Conservation (phyloP, 2,888 invertebrate genomes). For the Therioaphis trifolii region DNA sequence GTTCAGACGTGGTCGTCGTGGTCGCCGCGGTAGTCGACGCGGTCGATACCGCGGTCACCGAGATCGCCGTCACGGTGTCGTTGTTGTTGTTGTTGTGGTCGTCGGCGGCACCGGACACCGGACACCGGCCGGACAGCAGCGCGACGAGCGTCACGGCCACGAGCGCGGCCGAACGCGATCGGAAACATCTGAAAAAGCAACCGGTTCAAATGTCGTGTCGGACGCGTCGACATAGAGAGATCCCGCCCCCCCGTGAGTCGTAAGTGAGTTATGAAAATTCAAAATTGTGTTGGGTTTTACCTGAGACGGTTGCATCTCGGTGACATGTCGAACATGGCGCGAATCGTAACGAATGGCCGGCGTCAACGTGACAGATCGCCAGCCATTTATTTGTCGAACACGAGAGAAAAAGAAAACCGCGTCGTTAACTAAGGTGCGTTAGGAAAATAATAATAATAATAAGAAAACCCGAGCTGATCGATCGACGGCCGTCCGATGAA, state of each 20-base stretch:
- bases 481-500: neutral
- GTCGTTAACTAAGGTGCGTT: too few relatives aligned
- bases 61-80: neutral
- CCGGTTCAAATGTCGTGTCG: too few relatives aligned
- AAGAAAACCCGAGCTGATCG: neutral
- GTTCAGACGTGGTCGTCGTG: neutral
- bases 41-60: too few relatives aligned
- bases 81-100: neutral
- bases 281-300: neutral
- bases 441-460: neutral
- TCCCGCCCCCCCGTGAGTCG: too few relatives aligned
- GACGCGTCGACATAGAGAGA: neutral
- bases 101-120: neutral
- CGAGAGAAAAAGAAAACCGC: neutral
- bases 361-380: neutral
- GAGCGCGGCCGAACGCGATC: neutral
- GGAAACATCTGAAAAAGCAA: constrained; percentile 26
- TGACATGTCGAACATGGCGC: constrained; percentile 31
- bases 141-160: neutral
- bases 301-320: constrained; percentile 39
- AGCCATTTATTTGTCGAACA: constrained; percentile 30
- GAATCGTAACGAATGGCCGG: neutral
- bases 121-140: constrained; percentile 12
- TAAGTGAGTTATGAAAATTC: too few relatives aligned
- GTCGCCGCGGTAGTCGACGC: neutral